Evolutionary conservation across 2,113 vertebrate species (phyloP).

Genomic region (Cavia porcellus): DNA sequence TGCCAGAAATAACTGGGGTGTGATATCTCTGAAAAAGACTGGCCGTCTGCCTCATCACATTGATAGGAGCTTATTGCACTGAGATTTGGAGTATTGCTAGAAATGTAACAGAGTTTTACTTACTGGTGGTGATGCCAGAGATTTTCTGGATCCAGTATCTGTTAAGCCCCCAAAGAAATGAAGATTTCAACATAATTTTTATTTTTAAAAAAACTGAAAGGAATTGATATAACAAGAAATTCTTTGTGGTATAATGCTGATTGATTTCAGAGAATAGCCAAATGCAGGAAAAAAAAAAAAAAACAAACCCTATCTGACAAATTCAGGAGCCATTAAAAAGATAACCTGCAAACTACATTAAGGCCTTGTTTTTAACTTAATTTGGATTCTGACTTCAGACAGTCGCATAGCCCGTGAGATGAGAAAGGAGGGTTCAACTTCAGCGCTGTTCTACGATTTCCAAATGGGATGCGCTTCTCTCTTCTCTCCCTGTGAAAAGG

Average conservation of each 20-base stretch:
- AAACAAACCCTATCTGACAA: neutral
- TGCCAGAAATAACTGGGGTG: constrained; percentile 78
- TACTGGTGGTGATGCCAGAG: constrained; percentile 74
- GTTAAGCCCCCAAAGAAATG: constrained; percentile 74
- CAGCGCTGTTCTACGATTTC: neutral
- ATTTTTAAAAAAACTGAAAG: constrained; percentile 50
- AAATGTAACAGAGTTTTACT: constrained; percentile 70
- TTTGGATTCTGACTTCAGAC: constrained; percentile 46
- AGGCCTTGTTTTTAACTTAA: constrained; percentile 41
- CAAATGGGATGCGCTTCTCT: neutral
- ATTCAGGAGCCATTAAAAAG: neutral
- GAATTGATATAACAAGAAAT: constrained; percentile 7
- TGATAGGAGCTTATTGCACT: constrained; percentile 80
- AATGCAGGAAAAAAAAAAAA: neutral
- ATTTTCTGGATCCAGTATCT: constrained; percentile 72
- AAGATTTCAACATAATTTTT: constrained; percentile 75
- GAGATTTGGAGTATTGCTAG: constrained; percentile 78
- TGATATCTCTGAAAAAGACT: constrained; percentile 71
- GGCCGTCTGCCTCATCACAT: constrained; percentile 79
- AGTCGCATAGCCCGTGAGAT: neutral
- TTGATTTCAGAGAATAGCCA: constrained; percentile 57
- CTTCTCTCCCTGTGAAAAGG: neutral
- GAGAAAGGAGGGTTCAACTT: neutral
- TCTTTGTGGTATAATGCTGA: constrained; percentile 60
- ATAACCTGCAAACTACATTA: neutral